These are phyloP conservation scores for Dione juno DNA, from an alignment of 2,888 invertebrate genomes.

Conservation along the genomic window DNA sequence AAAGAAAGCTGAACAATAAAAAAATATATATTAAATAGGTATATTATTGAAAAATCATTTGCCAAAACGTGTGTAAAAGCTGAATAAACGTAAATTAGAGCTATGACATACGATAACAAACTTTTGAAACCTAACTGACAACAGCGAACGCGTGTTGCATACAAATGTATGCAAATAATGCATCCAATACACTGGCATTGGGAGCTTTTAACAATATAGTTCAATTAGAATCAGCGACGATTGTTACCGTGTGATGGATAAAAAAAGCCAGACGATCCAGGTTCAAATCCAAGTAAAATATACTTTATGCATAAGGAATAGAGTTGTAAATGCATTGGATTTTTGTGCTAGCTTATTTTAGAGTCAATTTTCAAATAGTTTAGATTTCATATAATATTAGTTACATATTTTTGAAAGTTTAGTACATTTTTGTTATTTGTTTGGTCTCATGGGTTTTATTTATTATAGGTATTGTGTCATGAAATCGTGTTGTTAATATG, in stretches of 20 bases:
- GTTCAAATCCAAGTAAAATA: not conserved
- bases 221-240: conserved; percentile 68
- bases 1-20: too few species aligned
- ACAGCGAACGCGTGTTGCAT: conserved; percentile 56
- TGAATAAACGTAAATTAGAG: conserved; percentile 12
- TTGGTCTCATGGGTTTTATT: not conserved
- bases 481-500: too few species aligned
- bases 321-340: not conserved
- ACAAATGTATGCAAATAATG: conserved; percentile 67
- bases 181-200: conserved; percentile 35
- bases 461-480: too few species aligned
- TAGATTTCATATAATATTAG: not conserved
- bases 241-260: conserved; percentile 8
- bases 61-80: not conserved
- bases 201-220: conserved; percentile 55
- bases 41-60: not conserved
- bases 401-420: not conserved
- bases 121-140: conserved; percentile 19
- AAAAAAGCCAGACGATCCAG: conserved; percentile 1
- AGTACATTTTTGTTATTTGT: not conserved
- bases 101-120: conserved; percentile 14
- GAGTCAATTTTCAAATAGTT: not conserved
- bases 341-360: not conserved
- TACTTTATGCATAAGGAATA: not conserved
- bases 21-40: too few species aligned